Evolutionary conservation across 1,140 invertebrate genomes (phyloP).

Genomic region (Drosophila saltans): DNA sequence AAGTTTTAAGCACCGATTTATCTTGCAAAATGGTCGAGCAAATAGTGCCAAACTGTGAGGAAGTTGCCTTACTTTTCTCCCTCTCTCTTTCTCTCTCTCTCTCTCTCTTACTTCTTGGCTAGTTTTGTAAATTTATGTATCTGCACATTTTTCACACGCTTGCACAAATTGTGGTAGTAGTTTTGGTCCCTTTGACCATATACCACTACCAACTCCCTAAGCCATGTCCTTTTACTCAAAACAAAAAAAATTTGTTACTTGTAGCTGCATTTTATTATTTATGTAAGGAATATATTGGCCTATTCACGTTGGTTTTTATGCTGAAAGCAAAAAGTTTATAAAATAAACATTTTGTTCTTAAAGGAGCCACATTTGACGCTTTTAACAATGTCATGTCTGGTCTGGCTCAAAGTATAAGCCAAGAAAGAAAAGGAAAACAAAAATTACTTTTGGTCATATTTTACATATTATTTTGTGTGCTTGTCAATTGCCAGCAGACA

Average conservation of each 20-base stretch:
- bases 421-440: not conserved
- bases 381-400: not conserved
- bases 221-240: not conserved
- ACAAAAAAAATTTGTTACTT: constrained; percentile 22
- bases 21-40: constrained; percentile 25
- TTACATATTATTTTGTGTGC: constrained; percentile 77
- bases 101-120: not conserved
- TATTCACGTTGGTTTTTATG: not conserved
- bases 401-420: too few species aligned
- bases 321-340: too few species aligned
- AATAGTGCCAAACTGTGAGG: constrained; percentile 33
- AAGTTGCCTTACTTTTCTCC: not conserved
- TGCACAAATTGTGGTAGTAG: not conserved
- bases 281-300: constrained; percentile 14
- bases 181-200: not conserved
- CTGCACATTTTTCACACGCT: constrained; percentile 11
- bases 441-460: constrained; percentile 61
- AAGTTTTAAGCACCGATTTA: constrained; percentile 42
- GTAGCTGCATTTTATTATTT: constrained; percentile 54
- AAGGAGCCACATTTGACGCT: too few species aligned
- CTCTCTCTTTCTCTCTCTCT: not conserved
- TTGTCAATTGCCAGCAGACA: constrained; percentile 71
- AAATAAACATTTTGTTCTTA: too few species aligned
- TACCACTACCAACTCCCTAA: not conserved
- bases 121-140: constrained; percentile 27